A percentile compares a stretch with the other conserved stretches of the same genome.
phyloP scores from a whole-genome alignment of 2,113 vertebrate species.

The Mirounga angustirostris region DNA sequence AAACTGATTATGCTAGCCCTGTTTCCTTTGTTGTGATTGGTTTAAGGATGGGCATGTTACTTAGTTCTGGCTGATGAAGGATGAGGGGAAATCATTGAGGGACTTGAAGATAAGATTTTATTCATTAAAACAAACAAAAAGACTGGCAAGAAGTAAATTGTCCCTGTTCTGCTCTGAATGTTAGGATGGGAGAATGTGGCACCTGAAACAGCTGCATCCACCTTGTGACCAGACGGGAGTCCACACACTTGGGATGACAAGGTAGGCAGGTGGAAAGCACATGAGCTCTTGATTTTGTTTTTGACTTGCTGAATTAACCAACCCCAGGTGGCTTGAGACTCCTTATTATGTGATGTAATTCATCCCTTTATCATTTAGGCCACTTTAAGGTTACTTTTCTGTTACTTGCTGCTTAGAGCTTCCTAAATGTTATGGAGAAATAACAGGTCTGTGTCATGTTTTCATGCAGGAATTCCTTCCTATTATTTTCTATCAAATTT shows the following conservation, averaged over 20 bases:
- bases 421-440: slow-evolving; percentile 26
- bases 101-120: neutral
- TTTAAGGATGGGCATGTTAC: neutral
- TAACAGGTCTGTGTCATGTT: neutral
- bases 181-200: neutral
- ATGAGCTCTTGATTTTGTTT: neutral
- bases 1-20: neutral
- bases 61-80: neutral
- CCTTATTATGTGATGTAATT: slow-evolving; percentile 1
- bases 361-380: neutral
- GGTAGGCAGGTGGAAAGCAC: neutral
- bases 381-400: slow-evolving; percentile 30
- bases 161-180: neutral
- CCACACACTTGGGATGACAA: neutral
- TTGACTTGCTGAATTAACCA: slow-evolving; percentile 31
- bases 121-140: slow-evolving; percentile 45
- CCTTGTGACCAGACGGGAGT: neutral
- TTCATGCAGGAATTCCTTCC: neutral
- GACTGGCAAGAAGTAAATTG: neutral
- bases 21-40: neutral
- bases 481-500: slow-evolving; percentile 39
- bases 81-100: neutral
- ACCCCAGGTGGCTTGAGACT: neutral
- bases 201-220: neutral
- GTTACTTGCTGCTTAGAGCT: slow-evolving; percentile 34